Percentiles rank a stretch among this genome's conserved stretches.
phyloP scores from a whole-genome alignment of 2,113 vertebrate species.

The Otocyon megalotis region DNA sequence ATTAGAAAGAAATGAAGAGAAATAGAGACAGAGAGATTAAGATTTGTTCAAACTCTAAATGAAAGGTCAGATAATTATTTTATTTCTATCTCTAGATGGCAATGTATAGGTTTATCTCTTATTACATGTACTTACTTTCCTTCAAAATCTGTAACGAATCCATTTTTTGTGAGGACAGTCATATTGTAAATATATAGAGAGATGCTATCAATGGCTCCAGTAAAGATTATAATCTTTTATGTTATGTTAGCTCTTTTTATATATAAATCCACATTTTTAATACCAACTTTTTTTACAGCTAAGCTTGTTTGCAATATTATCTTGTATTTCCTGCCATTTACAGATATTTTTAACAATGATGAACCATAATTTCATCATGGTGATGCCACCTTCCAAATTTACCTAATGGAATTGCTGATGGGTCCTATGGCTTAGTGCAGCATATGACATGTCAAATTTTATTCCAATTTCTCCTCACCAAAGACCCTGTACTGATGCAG shows the following conservation, averaged over 20 bases:
- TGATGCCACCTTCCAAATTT: background rate
- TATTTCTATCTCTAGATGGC: background rate
- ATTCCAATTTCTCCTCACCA: background rate
- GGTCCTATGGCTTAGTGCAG: background rate
- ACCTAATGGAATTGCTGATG: background rate
- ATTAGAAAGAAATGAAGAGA: background rate
- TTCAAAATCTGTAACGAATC: constrained; percentile 32
- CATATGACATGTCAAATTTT: background rate
- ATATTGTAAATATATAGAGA: background rate
- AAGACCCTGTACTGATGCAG: background rate
- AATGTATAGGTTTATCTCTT: constrained; percentile 24
- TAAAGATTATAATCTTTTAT: background rate
- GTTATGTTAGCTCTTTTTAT: background rate
- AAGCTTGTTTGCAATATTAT: background rate
- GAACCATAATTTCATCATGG: background rate
- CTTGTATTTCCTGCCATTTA: background rate
- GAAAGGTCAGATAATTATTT: background rate
- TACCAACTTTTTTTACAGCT: background rate
- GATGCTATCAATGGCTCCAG: background rate
- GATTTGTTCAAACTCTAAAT: background rate
- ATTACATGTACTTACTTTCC: background rate
- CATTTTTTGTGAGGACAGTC: background rate
- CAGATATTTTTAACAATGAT: background rate
- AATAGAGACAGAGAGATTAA: background rate
- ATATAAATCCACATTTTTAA: background rate